Evolutionary conservation across 1,140 invertebrate genomes (phyloP).

Genomic region (Periplaneta americana): DNA sequence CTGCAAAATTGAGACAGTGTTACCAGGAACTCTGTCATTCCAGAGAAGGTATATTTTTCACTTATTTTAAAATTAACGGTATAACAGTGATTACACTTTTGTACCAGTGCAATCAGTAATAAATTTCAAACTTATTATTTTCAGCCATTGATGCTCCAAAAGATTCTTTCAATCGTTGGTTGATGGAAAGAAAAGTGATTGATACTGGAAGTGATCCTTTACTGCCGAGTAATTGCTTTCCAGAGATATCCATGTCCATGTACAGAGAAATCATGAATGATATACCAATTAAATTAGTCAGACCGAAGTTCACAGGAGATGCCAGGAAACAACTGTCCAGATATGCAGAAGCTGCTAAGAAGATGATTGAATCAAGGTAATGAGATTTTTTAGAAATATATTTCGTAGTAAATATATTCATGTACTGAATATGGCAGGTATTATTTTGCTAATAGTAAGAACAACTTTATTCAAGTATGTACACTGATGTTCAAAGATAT

Average conservation of each 20-base stretch:
- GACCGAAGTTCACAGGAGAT: constrained; percentile 93
- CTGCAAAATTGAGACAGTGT: constrained; percentile 78
- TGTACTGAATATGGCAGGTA: too few species aligned
- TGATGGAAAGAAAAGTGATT: constrained; percentile 91
- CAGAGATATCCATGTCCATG: constrained; percentile 91
- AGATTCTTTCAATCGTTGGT: constrained; percentile 94
- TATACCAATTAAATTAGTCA: constrained; percentile 91
- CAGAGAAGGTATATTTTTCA: constrained; percentile 57
- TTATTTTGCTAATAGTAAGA: too few species aligned
- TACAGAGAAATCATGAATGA: constrained; percentile 98
- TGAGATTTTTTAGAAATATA: neutral
- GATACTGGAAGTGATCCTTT: constrained; percentile 84
- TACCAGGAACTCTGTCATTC: constrained; percentile 94
- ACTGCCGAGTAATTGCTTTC: constrained; percentile 83
- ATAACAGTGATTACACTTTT: neutral
- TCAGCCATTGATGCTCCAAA: constrained; percentile 86
- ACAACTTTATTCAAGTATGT: too few species aligned
- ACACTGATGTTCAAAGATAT: too few species aligned
- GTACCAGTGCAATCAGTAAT: neutral
- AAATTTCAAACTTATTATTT: constrained; percentile 13
- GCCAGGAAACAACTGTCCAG: constrained; percentile 92
- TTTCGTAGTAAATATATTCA: too few species aligned
- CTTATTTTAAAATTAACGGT: neutral
- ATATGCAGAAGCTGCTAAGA: constrained; percentile 95
- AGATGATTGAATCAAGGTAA: constrained; percentile 85